Evolutionary conservation across 2,797 vertebrate genomes (phyloP).

Genomic region (Pseudomugil gertrudae): DNA sequence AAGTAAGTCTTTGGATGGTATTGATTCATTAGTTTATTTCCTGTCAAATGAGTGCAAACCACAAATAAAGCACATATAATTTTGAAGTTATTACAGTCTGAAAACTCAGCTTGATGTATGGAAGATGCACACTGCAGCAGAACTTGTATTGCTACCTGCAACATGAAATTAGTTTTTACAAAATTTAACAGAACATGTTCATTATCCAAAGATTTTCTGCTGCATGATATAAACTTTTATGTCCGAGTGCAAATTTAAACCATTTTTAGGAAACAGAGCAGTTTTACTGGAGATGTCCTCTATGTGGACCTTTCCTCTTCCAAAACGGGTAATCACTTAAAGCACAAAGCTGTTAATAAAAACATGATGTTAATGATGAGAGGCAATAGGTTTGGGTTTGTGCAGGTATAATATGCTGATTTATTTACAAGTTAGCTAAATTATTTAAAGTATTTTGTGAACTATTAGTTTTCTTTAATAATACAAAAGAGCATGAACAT

Average conservation of each 20-base stretch:
- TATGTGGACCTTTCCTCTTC: conserved; percentile 9
- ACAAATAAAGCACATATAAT: conserved; percentile 30
- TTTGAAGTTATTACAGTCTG: conserved; percentile 37
- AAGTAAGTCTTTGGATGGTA: conserved; percentile 2
- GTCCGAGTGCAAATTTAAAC: conserved; percentile 58
- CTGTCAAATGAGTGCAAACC: conserved; percentile 33
- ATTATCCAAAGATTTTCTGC: conserved; percentile 17
- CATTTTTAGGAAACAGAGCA: conserved; percentile 32
- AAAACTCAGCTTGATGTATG: conserved; percentile 32
- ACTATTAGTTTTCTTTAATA: neutral
- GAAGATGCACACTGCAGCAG: conserved; percentile 26
- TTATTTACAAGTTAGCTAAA: neutral
- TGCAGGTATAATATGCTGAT: conserved; percentile 20
- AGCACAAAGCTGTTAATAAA: conserved; percentile 31
- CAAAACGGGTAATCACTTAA: conserved; percentile 27
- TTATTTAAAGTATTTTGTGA: neutral
- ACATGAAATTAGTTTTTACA: conserved; percentile 1
- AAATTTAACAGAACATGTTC: conserved; percentile 27
- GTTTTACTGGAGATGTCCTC: neutral
- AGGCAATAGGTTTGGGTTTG: conserved; percentile 27
- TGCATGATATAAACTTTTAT: conserved; percentile 57
- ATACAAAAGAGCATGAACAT: neutral
- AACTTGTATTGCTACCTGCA: conserved; percentile 24
- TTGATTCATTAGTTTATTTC: conserved; percentile 43
- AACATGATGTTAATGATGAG: conserved; percentile 11